Base-by-base conservation (phyloP, 2,888 invertebrate genomes). In the Ommatoiulus sabulosus region DNA sequence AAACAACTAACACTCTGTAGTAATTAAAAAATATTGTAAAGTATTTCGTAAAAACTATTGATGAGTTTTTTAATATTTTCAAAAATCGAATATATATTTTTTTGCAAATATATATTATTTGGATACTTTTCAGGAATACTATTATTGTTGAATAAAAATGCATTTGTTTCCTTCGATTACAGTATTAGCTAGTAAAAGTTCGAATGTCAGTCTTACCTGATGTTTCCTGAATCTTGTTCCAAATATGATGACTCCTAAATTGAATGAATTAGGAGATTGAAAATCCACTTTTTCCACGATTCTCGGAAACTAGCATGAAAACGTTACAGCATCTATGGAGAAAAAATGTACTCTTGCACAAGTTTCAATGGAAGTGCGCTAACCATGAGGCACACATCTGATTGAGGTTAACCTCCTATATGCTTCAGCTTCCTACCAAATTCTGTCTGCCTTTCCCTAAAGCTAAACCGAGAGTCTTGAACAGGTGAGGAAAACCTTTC, bases 371-470 rank as follows among this genome's bases (percentile, higher is more conserved):
- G 80, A 80, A 35, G 80, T 80, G 35, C 80, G 35, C 80, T 20
- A 80, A 72, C 24, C 72, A 72, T 80, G 24, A 80, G 24, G 80
- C 35, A 35, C 80, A 80, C 72, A 24, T 80, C 35, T 80, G 80
- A 80, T 80, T 80, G 6, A 80, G 80, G 80, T 80, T 80, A 80
- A 80, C 80, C 80, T 80, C 80, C 35, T 80, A 80, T 80, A 20
- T n/a, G n/a, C 80, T 80, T 35, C 8, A 80, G 80, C 80, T 24
- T 80, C 80, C 80, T 80, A 80, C 80, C 80, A 80, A 80, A 20
- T 35, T 20, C 80, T 35, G 35, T 80, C 80, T 80, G 80, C 35
- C 3, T 80, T 80, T 35, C 24, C 20, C 72, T 20, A 20, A 24
- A 72, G 20, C 24, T 72, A 72, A 72, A 72, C 72, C 20, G 72